These are phyloP conservation scores for Apis laboriosa DNA, from an alignment of 1,140 invertebrate species.

Conservation along the genomic window DNA sequence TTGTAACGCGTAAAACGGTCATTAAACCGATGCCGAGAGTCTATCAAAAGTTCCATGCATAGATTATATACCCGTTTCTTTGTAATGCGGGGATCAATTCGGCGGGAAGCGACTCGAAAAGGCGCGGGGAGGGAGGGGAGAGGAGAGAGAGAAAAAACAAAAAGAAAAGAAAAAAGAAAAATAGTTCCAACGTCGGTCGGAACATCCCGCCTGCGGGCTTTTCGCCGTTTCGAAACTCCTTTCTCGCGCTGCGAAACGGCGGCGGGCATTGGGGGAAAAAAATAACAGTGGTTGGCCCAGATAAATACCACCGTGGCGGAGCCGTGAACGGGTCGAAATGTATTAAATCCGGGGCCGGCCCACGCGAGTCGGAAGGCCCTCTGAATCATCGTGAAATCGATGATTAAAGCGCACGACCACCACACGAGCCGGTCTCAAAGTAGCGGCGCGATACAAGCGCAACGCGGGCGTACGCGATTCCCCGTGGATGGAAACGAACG, in stretches of 20 bases:
- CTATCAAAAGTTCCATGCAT: conserved; percentile 29
- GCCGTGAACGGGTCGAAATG: conserved; percentile 41
- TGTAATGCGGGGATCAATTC: background rate
- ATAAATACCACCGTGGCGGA: conserved; percentile 20
- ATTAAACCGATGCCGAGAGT: background rate
- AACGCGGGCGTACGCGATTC: conserved; percentile 12
- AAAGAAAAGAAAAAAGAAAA: too few species aligned
- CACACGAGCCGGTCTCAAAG: background rate
- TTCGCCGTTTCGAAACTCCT: background rate
- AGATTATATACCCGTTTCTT: conserved; percentile 25
- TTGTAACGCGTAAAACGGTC: conserved; percentile 38
- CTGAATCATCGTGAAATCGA: conserved; percentile 61
- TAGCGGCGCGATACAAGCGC: conserved; percentile 17
- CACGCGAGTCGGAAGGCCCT: conserved; percentile 46
- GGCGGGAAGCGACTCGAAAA: background rate
- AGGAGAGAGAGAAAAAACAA: background rate
- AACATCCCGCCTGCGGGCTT: background rate
- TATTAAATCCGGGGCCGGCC: conserved; percentile 45
- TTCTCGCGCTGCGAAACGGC: conserved; percentile 11
- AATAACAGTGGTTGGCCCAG: conserved; percentile 22
- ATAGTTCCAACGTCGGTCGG: background rate
- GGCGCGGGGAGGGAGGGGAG: too few species aligned
- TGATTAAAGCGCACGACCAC: conserved; percentile 42
- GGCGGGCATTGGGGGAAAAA: background rate
- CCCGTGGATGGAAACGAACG: conserved; percentile 30